Percentiles rank a stretch among this genome's conserved stretches.
Conservation (phyloP, 2,113 vertebrate species). For the Butorides virescens region DNA sequence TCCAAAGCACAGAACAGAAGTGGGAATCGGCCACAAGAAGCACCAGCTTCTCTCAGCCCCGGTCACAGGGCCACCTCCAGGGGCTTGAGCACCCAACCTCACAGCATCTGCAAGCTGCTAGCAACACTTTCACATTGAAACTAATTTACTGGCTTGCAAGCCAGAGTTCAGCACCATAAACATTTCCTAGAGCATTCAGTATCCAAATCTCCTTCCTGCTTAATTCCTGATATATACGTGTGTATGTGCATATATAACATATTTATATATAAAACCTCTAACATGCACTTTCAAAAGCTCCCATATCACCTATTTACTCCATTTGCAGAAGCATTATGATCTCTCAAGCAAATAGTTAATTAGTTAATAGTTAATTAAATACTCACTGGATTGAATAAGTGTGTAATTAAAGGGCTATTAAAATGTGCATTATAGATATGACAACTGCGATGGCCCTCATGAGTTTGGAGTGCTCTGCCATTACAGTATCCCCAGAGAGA, state of each 20-base stretch:
- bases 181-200: background rate
- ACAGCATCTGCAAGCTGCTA: background rate
- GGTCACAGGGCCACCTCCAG: background rate
- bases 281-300: background rate
- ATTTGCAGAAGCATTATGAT: background rate
- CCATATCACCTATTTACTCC: background rate
- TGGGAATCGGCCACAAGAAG: background rate
- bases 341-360: conserved; percentile 4
- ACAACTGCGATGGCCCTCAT: background rate
- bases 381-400: background rate
- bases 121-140: background rate
- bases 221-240: background rate
- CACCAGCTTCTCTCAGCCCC: background rate
- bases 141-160: background rate
- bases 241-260: background rate
- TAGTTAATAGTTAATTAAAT: background rate
- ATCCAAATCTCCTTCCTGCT: background rate
- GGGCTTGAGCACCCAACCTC: background rate
- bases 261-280: background rate
- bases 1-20: background rate
- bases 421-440: background rate
- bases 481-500: background rate
- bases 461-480: background rate
- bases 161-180: background rate
- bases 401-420: background rate